These are phyloP conservation scores for Eleutherodactylus coqui DNA, from an alignment of 2,797 vertebrate species.

Conservation along the genomic window DNA sequence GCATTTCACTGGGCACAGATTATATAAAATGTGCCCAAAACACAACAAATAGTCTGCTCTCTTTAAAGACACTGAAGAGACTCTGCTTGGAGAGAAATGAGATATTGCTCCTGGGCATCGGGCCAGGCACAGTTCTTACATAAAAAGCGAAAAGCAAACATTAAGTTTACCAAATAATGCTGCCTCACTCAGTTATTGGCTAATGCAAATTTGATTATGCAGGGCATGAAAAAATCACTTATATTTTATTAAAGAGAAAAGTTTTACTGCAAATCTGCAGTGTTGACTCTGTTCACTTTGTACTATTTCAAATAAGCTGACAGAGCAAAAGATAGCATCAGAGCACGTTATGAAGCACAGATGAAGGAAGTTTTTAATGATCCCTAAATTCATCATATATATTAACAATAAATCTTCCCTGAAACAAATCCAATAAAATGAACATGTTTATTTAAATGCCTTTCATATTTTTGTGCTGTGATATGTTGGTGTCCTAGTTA, in stretches of 20 bases:
- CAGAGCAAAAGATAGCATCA: conserved; percentile 27
- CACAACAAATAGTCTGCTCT: not conserved
- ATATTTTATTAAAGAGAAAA: conserved; percentile 34
- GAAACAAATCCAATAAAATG: not conserved
- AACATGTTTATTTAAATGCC: not conserved
- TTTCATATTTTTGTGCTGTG: not conserved
- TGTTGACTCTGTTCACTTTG: conserved; percentile 13
- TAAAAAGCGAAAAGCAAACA: conserved; percentile 22
- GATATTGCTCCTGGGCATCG: conserved; percentile 34
- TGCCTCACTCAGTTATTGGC: conserved; percentile 37
- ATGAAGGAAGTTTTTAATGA: conserved; percentile 37
- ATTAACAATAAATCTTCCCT: not conserved
- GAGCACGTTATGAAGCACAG: not conserved
- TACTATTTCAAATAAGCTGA: conserved; percentile 24
- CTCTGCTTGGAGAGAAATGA: conserved; percentile 13
- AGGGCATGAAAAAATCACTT: not conserved
- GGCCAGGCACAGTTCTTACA: conserved; percentile 29
- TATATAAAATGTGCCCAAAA: not conserved
- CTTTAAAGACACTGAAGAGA: not conserved
- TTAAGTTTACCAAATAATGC: conserved; percentile 45
- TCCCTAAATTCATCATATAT: conserved; percentile 4
- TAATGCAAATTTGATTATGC: conserved; percentile 45
- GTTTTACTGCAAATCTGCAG: conserved; percentile 13
- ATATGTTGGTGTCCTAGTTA: not conserved
- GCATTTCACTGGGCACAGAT: not conserved